phyloP scores from a whole-genome alignment of 2,888 invertebrate species.

The Dasysyrphus albostriatus region DNA sequence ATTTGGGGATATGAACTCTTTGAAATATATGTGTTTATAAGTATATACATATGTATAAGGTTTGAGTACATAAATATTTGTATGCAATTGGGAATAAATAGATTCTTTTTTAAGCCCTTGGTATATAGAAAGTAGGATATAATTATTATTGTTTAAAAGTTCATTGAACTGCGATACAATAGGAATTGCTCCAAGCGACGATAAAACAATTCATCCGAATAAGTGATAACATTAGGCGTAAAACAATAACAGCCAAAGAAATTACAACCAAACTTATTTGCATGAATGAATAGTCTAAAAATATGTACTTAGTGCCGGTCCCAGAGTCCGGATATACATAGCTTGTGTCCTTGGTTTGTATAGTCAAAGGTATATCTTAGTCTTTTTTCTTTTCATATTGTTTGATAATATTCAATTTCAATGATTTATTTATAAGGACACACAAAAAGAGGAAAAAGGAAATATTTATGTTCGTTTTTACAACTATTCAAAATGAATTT shows the following conservation, averaged over 20 bases:
- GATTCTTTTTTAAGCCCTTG: not conserved
- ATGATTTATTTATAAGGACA: no score
- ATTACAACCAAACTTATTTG: not conserved
- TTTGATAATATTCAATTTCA: no score
- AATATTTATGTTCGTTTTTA: no score
- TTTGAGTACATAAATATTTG: not conserved
- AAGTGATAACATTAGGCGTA: not conserved
- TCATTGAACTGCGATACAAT: not conserved
- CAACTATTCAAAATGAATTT: no score
- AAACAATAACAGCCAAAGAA: no score
- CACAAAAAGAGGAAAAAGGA: no score
- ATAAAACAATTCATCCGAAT: not conserved
- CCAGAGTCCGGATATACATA: no score
- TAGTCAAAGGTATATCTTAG: no score
- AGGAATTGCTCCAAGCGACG: no score
- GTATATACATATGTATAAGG: not conserved
- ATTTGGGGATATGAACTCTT: constrained; percentile 17
- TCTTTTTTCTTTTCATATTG: no score
- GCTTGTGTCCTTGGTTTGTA: not conserved
- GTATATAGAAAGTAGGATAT: not conserved
- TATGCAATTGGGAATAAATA: constrained; percentile 47
- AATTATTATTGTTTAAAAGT: constrained; percentile 4
- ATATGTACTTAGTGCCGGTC: no score
- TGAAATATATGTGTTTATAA: not conserved
- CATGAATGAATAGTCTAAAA: no score